Percentiles rank a stretch among this genome's conserved stretches.
phyloP scores from a whole-genome alignment of 92 coral and sea anemone genomes.

The Phenganax stokvisi region DNA sequence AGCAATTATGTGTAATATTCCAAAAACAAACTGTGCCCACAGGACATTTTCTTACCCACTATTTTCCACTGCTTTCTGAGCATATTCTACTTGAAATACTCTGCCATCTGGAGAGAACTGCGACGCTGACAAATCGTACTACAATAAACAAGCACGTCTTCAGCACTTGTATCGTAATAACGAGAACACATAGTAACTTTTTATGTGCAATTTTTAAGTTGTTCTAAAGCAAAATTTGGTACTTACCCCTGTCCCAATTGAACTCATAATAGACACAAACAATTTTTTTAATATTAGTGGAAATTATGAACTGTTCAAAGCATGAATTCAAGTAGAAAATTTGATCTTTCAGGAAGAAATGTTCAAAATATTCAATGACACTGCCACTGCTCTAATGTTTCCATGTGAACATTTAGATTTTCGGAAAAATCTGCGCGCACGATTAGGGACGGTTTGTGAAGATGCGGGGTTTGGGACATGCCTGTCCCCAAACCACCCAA shows the following conservation, averaged over 20 bases:
- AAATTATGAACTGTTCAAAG: background rate
- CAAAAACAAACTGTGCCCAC: background rate
- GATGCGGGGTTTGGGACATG: too few relatives aligned
- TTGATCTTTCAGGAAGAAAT: background rate
- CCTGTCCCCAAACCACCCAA: too few relatives aligned
- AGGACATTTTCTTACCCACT: slow-evolving; percentile 66
- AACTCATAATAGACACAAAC: slow-evolving; percentile 62
- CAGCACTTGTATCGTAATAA: background rate
- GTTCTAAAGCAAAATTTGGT: background rate
- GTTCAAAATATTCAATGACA: background rate
- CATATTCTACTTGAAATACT: slow-evolving; percentile 96
- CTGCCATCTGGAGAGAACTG: slow-evolving; percentile 99
- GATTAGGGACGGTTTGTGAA: too few relatives aligned
- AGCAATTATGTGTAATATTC: background rate
- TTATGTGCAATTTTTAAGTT: background rate
- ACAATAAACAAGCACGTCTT: background rate
- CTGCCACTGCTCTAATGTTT: background rate
- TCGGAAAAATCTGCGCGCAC: background rate
- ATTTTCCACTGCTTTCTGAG: slow-evolving; percentile 92
- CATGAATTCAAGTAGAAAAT: background rate
- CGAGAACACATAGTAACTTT: background rate
- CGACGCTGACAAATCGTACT: slow-evolving; percentile 96
- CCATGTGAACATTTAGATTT: background rate
- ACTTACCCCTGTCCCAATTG: slow-evolving; percentile 99
- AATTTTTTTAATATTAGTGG: background rate